Evolutionary conservation across 2,797 vertebrate species (phyloP), one percentile per base, ranked within the genome.

Genomic region (Gymnocypris eckloni): DNA sequence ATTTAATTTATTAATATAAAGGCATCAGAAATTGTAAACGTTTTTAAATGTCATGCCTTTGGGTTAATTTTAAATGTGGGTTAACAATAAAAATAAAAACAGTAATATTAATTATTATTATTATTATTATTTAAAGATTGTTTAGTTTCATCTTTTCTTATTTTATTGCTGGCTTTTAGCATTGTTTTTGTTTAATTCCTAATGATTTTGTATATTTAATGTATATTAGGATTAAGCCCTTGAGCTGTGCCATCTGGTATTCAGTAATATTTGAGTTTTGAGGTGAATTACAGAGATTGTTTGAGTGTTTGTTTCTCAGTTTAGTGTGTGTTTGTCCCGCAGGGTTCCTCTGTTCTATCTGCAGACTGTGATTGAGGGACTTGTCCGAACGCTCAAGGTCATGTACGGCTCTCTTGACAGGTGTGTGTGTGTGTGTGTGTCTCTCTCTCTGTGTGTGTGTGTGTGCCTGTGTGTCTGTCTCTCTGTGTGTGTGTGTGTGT

Each of bases 391-490:
- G 8, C 92, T 99, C 90, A 97, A 94, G 89, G 96, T 99, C 92
- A 98, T 99, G 97, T 97, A 97, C 77, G 90, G 95, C 89, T 97
- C 97, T 84, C 94, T 99, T 86, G 95, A 98, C 92, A 96, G 95
- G 98, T 98, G 41, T 22, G 28, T 28, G 28, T 28, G 28, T 28
- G 28, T 28, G 28, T 2, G 28, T 28, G 28, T 28, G 28, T 28
- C n/a, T n/a, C n/a, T 39, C 67, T 71, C 39, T 71, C 4, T 28
- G 28, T 28, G 28, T 28, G 1, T 28, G 28, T 28, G 28, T 28
- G 1, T 28, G 28, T 28, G 28, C 1, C 1, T 28, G 28, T 28
- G 28, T 28, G 28, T 2, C 0, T 28, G 28, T 28, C 1, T 28
- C 1, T 28, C 1, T 28, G 28, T 28, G 28, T 28, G 28, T 28